Evolutionary conservation across 2,797 vertebrate species (phyloP), one percentile per base, ranked within the genome.

Genomic region (Mico argentatus): DNA sequence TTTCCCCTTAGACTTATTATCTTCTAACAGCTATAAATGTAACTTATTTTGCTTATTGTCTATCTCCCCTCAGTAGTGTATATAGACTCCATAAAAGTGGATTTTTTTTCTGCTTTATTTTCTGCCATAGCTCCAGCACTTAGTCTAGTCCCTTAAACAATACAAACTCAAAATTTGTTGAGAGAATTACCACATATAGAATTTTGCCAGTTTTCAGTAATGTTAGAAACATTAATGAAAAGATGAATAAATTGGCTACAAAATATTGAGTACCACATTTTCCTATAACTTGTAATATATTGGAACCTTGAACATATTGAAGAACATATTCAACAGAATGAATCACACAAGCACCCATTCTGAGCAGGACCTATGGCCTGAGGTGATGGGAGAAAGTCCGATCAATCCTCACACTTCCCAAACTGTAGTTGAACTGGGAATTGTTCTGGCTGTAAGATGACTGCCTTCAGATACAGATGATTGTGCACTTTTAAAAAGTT

Each of bases 21-120:
- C 41, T 84, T 93, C 44, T 87, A 96, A 67, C 2, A 94, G 87
- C 39, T 92, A 30, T 55, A 88, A 73, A 89, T 88, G 67, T 41
- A 41, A 61, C 46, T 91, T 82, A 52, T 41, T 96, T 79, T 73
- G 17, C 26, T 92, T 64, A 55, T 24, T 70, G 11, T 46, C 36
- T 90, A 2, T 44, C 12, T 79, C 33, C 5, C 4, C 59, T 20
- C 50, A 67, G 44, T 36, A 88, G 10, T 81, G 14, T 76, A 3
- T 67, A 80, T 15, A 72, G 13, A 64, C 30, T 79, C 3, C n/a
- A 67, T 26, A 27, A 2, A 76, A 73, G 30, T 86, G 14, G 4
- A 59, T 41, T 36, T 50, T 44, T 39, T 95, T 92, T 48, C 55
- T 70, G 52, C 36, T 55, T 88, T 86, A 26, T 83, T 91, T 93